A percentile compares a stretch with the other conserved stretches of the same genome.
phyloP scores from a whole-genome alignment of 2,797 vertebrate genomes.

The Mallotus villosus region DNA sequence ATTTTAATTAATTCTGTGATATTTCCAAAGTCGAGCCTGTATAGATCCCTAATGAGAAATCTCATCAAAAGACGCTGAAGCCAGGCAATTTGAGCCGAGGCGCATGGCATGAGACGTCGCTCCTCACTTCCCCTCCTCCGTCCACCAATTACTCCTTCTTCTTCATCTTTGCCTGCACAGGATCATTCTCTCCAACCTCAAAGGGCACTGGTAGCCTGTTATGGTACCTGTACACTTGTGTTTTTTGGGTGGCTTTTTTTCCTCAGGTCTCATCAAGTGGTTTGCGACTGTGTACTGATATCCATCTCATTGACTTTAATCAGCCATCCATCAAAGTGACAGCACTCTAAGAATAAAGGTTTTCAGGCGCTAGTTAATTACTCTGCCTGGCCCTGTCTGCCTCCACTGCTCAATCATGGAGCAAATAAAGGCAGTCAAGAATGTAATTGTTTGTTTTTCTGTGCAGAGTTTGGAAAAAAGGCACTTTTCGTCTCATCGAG shows the following conservation, averaged over 20 bases:
- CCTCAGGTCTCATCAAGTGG: constrained; percentile 30
- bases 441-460: constrained; percentile 92
- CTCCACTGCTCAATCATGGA: constrained; percentile 85
- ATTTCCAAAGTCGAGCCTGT: constrained; percentile 73
- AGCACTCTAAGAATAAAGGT: constrained; percentile 81
- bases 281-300: constrained; percentile 70
- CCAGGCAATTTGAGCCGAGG: constrained; percentile 64
- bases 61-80: constrained; percentile 72
- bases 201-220: constrained; percentile 33
- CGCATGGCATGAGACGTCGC: constrained; percentile 51
- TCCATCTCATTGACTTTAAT: constrained; percentile 79
- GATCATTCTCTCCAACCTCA: constrained; percentile 30
- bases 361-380: constrained; percentile 90
- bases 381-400: constrained; percentile 85
- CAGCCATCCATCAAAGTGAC: constrained; percentile 88
- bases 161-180: constrained; percentile 24
- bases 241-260: constrained; percentile 25
- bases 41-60: constrained; percentile 77
- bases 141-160: constrained; percentile 26
- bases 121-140: neutral
- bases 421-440: constrained; percentile 91
- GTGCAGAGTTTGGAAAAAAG: constrained; percentile 69
- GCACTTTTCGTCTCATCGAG: constrained; percentile 63
- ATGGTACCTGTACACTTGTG: constrained; percentile 36
- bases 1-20: constrained; percentile 81